Evolutionary conservation across 1,140 invertebrate genomes (phyloP).

Genomic region (Phenacoccus solenopsis): DNA sequence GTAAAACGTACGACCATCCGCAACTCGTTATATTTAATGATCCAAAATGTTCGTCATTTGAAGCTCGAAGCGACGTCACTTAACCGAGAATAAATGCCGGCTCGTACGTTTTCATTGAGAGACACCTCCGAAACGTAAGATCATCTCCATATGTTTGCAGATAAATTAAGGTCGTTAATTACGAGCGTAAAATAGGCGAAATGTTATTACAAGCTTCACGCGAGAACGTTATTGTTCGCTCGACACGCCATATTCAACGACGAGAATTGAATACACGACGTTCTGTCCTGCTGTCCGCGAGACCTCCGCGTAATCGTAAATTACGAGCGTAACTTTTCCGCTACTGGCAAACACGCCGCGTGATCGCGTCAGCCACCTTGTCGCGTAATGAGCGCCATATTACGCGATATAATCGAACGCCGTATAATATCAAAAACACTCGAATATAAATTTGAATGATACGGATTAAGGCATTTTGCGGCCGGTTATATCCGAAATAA

Average conservation of each 20-base stretch:
- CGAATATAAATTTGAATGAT: constrained; percentile 3
- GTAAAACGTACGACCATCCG: background rate
- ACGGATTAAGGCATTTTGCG: constrained; percentile 1
- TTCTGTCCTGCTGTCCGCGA: too few species aligned
- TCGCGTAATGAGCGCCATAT: too few species aligned
- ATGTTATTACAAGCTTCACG: background rate
- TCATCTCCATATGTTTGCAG: background rate
- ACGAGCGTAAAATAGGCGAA: background rate
- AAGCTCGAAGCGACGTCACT: constrained; percentile 1
- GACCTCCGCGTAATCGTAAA: too few species aligned
- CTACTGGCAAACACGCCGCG: too few species aligned
- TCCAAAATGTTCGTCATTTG: background rate
- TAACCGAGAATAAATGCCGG: background rate
- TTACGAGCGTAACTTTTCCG: too few species aligned
- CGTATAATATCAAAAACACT: constrained; percentile 3
- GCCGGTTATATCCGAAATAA: background rate
- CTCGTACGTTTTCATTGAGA: background rate
- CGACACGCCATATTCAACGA: too few species aligned
- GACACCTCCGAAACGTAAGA: background rate
- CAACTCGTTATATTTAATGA: background rate
- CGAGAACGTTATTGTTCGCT: background rate
- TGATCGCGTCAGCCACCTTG: too few species aligned
- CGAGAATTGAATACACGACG: too few species aligned
- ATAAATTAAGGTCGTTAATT: constrained; percentile 3
- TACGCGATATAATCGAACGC: background rate